Evolutionary conservation across 2,888 invertebrate species (phyloP), one percentile per base, ranked within the genome.

Genomic region (Amphipyra berbera): DNA sequence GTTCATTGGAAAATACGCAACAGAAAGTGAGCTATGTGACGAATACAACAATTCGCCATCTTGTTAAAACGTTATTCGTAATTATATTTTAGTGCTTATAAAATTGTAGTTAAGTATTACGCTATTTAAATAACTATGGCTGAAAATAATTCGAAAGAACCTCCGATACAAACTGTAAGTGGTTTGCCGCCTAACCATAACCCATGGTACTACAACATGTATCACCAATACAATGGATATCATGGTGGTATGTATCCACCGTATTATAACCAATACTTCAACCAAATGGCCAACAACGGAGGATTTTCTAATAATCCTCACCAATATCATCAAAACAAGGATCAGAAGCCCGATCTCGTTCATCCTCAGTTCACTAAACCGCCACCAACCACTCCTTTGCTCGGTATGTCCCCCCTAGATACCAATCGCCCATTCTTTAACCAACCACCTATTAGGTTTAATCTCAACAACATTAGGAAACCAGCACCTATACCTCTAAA

Each of bases 191-290:
- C 89, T 21, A 91, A 91, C 78, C 89, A 88, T 73, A 90, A 90
- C 75, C 87, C 89, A n/a, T 95, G 95, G 95, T 88, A 91, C 86
- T 95, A 93, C 79, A 89, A 91, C 71, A 81, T 90, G 64, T 92
- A 93, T 79, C 89, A 88, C 41, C 90, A 87, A 58, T 94, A 90
- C 76, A 92, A 89, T 81, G 90, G 89, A 46, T 94, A 92, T 78
- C 89, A 89, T 65, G 91, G 91, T 79, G 86, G 84, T 58, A 88
- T 92, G 86, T 95, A 92, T 83, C 90, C 93, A 56, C 95, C 94
- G 57, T 95, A 93, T 80, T 95, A 93, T 78, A 95, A 95, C 78
- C 93, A 95, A 64, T 95, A 94, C 79, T 95, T 88, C 73, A 91
- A 92, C 77, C 92, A 92, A 79, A 92, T 93, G 90, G 87, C 88